These are phyloP conservation scores for Amazona vittata DNA, from an alignment of 2,113 vertebrate genomes.

Conservation along the genomic window DNA sequence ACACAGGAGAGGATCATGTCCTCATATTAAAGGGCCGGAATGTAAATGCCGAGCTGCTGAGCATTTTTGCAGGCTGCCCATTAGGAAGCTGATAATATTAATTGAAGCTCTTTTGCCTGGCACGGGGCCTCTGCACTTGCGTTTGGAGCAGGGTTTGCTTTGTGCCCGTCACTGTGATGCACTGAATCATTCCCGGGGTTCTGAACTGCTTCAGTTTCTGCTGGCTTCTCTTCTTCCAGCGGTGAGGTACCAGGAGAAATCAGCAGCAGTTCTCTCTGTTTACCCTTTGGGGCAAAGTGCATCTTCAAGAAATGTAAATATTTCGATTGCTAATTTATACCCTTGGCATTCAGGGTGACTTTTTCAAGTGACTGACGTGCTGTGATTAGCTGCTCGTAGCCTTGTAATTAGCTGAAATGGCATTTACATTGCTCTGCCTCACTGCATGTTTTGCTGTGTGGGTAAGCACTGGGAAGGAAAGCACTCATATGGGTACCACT, in stretches of 20 bases:
- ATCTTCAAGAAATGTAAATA: background rate
- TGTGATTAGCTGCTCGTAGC: background rate
- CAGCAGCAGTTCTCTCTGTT: background rate
- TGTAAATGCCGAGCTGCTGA: background rate
- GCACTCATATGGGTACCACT: rapidly evolving
- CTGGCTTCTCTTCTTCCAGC: background rate
- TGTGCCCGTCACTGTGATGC: rapidly evolving
- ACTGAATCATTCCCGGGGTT: background rate
- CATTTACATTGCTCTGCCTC: background rate
- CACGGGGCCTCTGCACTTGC: background rate
- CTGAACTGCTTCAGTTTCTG: background rate
- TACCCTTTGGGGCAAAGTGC: background rate
- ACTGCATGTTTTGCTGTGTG: rapidly evolving
- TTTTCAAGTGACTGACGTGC: background rate
- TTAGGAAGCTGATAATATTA: background rate
- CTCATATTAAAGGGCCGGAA: background rate
- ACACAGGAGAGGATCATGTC: background rate
- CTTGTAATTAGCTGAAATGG: conserved; percentile 33
- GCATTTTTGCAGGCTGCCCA: background rate
- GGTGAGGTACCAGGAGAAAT: rapidly evolving
- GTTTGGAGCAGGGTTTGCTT: background rate
- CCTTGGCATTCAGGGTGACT: conserved; percentile 12
- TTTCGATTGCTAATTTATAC: conserved; percentile 11
- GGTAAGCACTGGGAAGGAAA: background rate
- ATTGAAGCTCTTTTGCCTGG: background rate